Conservation (phyloP, 2,113 vertebrate species). For the Oreocharis arfaki region DNA sequence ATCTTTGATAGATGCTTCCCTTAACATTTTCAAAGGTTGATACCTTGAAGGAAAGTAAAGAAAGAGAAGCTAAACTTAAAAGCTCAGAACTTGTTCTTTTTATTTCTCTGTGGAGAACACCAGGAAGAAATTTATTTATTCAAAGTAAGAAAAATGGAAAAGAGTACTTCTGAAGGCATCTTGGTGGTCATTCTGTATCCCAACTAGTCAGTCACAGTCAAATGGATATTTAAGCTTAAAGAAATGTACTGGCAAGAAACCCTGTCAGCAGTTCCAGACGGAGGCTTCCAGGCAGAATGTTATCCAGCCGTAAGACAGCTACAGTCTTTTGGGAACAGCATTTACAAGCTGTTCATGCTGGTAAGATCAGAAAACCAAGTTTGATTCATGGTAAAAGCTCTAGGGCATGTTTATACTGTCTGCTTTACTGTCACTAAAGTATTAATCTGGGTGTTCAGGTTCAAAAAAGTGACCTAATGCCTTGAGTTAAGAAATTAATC, state of each 20-base stretch:
- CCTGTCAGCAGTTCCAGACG: not conserved
- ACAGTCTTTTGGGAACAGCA: conserved; percentile 45
- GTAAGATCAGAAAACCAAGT: conserved; percentile 48
- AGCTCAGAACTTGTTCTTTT: not conserved
- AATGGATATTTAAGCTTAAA: conserved; percentile 40
- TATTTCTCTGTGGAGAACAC: not conserved
- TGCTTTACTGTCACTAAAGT: conserved; percentile 31
- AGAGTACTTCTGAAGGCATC: not conserved
- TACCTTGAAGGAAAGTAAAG: not conserved
- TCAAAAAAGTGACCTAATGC: not conserved
- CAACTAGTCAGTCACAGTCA: conserved; percentile 6
- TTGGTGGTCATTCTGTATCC: not conserved
- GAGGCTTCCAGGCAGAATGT: conserved; percentile 29
- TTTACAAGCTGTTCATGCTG: conserved; percentile 62
- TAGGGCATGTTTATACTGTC: conserved; percentile 40
- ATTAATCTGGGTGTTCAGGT: conserved; percentile 21
- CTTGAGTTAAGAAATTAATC: conserved; percentile 23
- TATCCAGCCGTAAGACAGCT: conserved; percentile 38
- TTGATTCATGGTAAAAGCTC: conserved; percentile 53
- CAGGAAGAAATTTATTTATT: not conserved
- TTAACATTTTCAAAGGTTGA: not conserved
- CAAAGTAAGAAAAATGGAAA: not conserved
- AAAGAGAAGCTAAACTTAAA: not conserved
- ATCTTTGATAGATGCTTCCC: not conserved
- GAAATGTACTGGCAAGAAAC: conserved; percentile 20